phyloP scores from a whole-genome alignment of 2,888 invertebrate species.

The Sycophila texana region DNA sequence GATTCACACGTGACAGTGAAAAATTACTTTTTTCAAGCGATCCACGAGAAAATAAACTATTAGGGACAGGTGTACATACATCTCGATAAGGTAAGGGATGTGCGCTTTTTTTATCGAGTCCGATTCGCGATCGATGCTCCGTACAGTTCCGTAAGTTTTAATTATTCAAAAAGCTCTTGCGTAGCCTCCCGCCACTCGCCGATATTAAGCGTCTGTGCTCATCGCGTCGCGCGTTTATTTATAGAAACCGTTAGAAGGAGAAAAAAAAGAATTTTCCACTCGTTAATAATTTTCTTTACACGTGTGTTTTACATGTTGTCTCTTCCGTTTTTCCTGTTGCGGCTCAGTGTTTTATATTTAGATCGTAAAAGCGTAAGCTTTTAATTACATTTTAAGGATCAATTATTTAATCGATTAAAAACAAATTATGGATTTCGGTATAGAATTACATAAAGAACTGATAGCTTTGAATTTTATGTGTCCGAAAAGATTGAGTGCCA shows the following conservation, averaged over 20 bases:
- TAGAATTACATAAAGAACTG: too few species aligned
- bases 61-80: too few species aligned
- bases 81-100: too few species aligned
- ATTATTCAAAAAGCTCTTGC: slow-evolving; percentile 58
- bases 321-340: background rate
- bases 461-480: too few species aligned
- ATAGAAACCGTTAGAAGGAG: background rate
- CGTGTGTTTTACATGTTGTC: background rate
- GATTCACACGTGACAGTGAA: too few species aligned
- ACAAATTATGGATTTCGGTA: too few species aligned
- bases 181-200: background rate
- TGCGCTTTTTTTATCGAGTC: background rate
- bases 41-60: too few species aligned
- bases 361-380: background rate
- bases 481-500: too few species aligned
- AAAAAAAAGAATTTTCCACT: too few species aligned
- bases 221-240: background rate
- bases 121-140: slow-evolving; percentile 22
- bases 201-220: slow-evolving; percentile 7
- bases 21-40: too few species aligned
- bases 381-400: too few species aligned
- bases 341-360: background rate
- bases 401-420: too few species aligned
- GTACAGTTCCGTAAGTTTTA: slow-evolving; percentile 44
- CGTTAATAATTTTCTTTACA: background rate